phyloP scores from a whole-genome alignment of 2,113 vertebrate genomes.

The Erythrolamprus reginae region DNA sequence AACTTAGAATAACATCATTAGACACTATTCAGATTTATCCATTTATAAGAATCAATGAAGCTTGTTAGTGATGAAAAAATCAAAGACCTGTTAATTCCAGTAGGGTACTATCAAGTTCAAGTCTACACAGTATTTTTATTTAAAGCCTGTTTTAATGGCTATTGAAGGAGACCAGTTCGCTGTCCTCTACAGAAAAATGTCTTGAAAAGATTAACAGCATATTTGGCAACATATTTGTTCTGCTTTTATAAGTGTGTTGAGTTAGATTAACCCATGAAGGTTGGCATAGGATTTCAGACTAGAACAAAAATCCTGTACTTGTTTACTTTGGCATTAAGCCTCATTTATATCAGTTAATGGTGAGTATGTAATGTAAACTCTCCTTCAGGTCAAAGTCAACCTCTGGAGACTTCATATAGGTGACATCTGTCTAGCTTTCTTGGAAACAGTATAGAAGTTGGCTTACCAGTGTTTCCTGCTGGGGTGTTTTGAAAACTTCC shows the following conservation, averaged over 20 bases:
- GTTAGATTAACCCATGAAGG: not conserved
- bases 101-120: not conserved
- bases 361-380: not conserved
- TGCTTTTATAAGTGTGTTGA: not conserved
- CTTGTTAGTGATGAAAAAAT: not conserved
- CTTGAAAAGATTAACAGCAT: not conserved
- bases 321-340: not conserved
- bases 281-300: not conserved
- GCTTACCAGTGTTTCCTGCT: not conserved
- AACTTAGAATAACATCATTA: not conserved
- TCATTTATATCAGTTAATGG: not conserved
- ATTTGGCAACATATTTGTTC: not conserved
- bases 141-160: not conserved
- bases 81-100: not conserved
- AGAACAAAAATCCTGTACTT: not conserved
- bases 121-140: not conserved
- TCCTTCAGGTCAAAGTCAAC: not conserved
- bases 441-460: not conserved
- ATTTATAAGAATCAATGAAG: not conserved
- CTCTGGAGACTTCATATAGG: not conserved
- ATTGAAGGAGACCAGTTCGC: not conserved
- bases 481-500: not conserved
- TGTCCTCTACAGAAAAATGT: not conserved
- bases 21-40: not conserved
- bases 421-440: not conserved